Evolutionary conservation across 2,888 invertebrate species (phyloP), one percentile per base, ranked within the genome.

Genomic region (Craniophora ligustri): DNA sequence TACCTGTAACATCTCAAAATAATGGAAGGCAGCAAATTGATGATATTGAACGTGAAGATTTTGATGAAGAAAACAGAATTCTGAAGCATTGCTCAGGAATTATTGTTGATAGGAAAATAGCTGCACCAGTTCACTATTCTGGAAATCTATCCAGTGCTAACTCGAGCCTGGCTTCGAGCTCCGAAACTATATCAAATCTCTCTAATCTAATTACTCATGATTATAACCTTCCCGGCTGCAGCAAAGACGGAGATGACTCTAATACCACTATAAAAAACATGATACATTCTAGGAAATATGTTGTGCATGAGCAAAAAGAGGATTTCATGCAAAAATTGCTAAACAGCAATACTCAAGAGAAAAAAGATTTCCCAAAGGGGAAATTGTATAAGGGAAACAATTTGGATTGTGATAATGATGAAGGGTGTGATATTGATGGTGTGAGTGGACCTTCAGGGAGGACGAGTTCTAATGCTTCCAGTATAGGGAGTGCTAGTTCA

Each of bases 311-410:
- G 30, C 78, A 79, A 0, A 84, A 89, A 45, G 85, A 86, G 21
- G 92, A 92, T 68, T 92, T 92, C 53, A 92, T 92, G 93, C 88
- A 91, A 56, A 92, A 90, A 55, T 67, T 92, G 34, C 74, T 92
- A 46, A 86, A 73, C 70, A 90, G 88, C 64, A 86, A 86, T 54
- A 81, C 83, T 21, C 83, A 87, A 53, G 89, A 90, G 53, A 89
- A 89, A 56, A 91, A 89, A 65, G 86, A 88, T 50, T 89, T 88
- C 75, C 91, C 90, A 4, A 92, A 89, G 60, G 92, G 92, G 14
- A 92, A 91, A 67, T 69, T 92, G 61, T 92, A 92, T 72, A 92
- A 90, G 73, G 91, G 80, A 2, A 89, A 88, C 45, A 70, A 81
- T 59, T 78, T 79, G 56, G 79, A 70, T 30, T 84, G 81, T 61